These are phyloP conservation scores for Raja brachyura DNA, from an alignment of 2,113 vertebrate genomes.

Conservation along the genomic window DNA sequence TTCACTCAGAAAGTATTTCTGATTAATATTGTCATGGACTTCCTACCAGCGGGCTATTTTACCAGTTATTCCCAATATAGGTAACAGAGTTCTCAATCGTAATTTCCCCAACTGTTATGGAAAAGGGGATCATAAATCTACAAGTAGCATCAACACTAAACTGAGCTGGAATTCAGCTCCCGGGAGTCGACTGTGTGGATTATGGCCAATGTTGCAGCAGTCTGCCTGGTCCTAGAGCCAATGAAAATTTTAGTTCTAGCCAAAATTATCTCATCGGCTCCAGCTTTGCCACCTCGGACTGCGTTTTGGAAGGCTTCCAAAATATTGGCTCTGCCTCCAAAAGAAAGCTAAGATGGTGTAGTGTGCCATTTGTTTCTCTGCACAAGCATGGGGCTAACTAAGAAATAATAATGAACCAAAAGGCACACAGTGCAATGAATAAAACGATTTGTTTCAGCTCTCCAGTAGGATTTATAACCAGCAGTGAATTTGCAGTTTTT, in stretches of 20 bases:
- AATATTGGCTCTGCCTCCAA: neutral
- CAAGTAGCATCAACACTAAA: neutral
- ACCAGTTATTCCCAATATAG: neutral
- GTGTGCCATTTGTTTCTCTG: neutral
- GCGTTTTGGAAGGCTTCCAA: neutral
- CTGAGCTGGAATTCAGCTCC: neutral
- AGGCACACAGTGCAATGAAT: neutral
- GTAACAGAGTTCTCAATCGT: neutral
- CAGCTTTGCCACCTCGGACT: slow-evolving; percentile 17
- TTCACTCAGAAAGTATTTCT: neutral
- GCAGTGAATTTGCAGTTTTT: neutral
- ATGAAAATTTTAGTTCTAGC: slow-evolving; percentile 11
- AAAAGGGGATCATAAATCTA: neutral
- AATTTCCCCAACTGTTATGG: neutral
- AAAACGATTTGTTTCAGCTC: neutral
- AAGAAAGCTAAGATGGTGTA: neutral
- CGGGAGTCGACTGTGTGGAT: neutral
- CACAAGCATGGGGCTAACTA: neutral
- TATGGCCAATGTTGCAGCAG: neutral
- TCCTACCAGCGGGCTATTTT: neutral
- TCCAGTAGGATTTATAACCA: neutral
- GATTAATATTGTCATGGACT: neutral
- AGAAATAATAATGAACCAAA: slow-evolving; percentile 14
- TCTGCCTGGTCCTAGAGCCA: slow-evolving; percentile 12
- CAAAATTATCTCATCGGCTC: neutral